phyloP scores from a whole-genome alignment of 2,797 vertebrate species.

The Phataginus tricuspis region DNA sequence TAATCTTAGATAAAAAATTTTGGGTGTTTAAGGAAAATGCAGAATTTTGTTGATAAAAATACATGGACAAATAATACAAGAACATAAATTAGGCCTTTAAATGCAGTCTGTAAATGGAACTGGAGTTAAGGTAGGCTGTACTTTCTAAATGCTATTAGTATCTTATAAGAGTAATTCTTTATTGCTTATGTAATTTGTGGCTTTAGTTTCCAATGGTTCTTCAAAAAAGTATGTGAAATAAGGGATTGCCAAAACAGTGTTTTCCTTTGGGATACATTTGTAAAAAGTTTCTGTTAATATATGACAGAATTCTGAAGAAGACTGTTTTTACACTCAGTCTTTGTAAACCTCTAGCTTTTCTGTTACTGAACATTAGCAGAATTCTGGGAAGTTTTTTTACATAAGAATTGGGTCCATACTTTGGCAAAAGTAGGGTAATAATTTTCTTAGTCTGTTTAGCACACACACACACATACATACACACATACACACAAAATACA shows the following conservation, averaged over 20 bases:
- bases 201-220: not conserved
- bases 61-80: not conserved
- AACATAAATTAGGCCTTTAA: not conserved
- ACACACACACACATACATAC: too few relatives aligned
- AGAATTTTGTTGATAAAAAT: conserved; percentile 19
- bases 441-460: not conserved
- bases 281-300: not conserved
- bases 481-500: too few relatives aligned
- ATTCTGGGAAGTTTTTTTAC: not conserved
- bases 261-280: not conserved
- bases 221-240: not conserved
- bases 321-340: not conserved
- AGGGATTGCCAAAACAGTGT: not conserved
- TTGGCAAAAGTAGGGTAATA: not conserved
- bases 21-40: not conserved
- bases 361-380: not conserved
- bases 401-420: not conserved
- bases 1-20: not conserved
- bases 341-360: not conserved
- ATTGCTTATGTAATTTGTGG: not conserved
- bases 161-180: not conserved
- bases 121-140: not conserved
- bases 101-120: not conserved
- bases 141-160: not conserved
- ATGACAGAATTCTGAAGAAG: not conserved